Percentiles rank a stretch among this genome's conserved stretches.
Evolutionary conservation across 2,888 invertebrate species (phyloP).

Genomic region (Endotricha flammealis): DNA sequence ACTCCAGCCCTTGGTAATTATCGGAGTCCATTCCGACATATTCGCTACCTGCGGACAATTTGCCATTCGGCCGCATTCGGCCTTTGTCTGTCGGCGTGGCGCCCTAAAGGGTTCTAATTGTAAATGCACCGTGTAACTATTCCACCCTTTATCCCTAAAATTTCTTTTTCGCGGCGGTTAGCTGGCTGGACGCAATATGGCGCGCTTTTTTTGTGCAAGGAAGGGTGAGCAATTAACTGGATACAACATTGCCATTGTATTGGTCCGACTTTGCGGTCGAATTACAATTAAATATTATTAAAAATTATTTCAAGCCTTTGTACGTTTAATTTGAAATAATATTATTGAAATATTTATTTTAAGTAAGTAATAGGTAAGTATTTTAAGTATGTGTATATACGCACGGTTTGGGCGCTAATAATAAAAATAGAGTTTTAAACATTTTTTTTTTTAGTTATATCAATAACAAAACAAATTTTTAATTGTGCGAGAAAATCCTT

Average conservation of each 20-base stretch:
- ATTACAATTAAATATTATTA: conserved; percentile 42
- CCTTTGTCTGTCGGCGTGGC: conserved; percentile 77
- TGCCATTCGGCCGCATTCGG: conserved; percentile 74
- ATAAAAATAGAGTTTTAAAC: no score
- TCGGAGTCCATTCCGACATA: conserved; percentile 66
- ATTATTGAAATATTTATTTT: no score
- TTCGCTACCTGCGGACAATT: conserved; percentile 78
- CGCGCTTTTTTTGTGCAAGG: conserved; percentile 55
- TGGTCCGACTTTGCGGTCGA: conserved; percentile 62
- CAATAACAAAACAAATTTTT: no score
- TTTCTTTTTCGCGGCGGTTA: conserved; percentile 76
- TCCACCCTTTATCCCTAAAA: conserved; percentile 66
- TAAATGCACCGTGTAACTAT: conserved; percentile 77
- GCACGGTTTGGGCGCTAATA: no score
- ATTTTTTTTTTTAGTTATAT: no score
- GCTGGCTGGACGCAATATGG: conserved; percentile 74
- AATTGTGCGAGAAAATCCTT: no score
- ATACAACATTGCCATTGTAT: conserved; percentile 58
- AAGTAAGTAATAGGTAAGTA: no score
- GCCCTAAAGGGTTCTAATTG: conserved; percentile 78
- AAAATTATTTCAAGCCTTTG: not conserved
- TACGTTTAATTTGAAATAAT: no score
- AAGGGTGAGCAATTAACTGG: conserved; percentile 72
- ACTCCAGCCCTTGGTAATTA: conserved; percentile 73
- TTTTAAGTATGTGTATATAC: no score